These are phyloP conservation scores for Antheraea pernyi DNA, from an alignment of 1,140 invertebrate species.

Conservation along the genomic window DNA sequence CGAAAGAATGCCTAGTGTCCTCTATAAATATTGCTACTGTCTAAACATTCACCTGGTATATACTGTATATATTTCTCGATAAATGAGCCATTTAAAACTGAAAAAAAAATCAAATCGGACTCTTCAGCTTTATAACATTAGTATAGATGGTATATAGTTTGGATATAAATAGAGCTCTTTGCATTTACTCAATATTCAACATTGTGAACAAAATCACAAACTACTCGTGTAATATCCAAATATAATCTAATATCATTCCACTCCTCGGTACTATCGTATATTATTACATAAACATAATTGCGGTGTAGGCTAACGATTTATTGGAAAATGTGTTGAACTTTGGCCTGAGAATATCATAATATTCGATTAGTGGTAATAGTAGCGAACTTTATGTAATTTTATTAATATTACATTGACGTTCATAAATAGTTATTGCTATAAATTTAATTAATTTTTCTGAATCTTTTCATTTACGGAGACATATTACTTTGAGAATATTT, in stretches of 20 bases:
- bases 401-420: neutral
- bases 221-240: neutral
- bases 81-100: too few species aligned
- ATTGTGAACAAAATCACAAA: neutral
- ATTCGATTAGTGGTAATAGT: neutral
- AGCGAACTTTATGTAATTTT: neutral
- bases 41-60: too few species aligned
- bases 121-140: too few species aligned
- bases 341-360: neutral
- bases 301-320: neutral
- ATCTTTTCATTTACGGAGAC: too few species aligned
- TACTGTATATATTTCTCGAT: too few species aligned
- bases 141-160: too few species aligned
- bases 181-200: too few species aligned
- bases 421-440: neutral
- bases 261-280: neutral
- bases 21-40: too few species aligned
- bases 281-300: neutral
- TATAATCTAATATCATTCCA: neutral
- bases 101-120: too few species aligned
- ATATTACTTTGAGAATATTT: too few species aligned
- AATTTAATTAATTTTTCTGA: neutral
- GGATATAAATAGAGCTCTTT: too few species aligned
- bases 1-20: too few species aligned
- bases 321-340: slow-evolving; percentile 1